A percentile compares a stretch with the other conserved stretches of the same genome.
These are phyloP conservation scores for Lateolabrax maculatus DNA, from an alignment of 2,797 vertebrate genomes.

Conservation along the genomic window DNA sequence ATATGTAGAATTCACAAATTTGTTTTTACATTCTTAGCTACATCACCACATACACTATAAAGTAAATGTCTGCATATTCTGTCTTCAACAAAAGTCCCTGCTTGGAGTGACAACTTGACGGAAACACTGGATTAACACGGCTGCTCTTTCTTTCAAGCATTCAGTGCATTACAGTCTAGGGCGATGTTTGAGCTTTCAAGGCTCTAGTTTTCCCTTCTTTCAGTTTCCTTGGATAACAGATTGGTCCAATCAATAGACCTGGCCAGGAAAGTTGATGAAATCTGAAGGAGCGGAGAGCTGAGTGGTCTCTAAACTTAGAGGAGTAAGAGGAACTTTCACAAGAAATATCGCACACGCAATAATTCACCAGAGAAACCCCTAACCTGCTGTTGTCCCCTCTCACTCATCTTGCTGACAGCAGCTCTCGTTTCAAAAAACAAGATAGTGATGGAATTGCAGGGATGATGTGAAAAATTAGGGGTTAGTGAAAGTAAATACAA, in stretches of 20 bases:
- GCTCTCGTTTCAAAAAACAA: constrained; percentile 29
- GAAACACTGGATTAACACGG: constrained; percentile 41
- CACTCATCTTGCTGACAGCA: constrained; percentile 21
- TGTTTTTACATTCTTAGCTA: background rate
- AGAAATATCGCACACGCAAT: constrained; percentile 2
- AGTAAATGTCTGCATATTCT: background rate
- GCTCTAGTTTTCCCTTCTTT: constrained; percentile 48
- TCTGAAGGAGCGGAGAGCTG: constrained; percentile 33
- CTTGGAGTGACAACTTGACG: constrained; percentile 7
- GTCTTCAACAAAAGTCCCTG: background rate
- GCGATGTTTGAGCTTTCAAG: constrained; percentile 34
- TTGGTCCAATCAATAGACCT: constrained; percentile 56
- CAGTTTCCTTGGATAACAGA: constrained; percentile 50
- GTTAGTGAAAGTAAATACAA: constrained; percentile 57
- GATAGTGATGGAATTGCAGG: constrained; percentile 42
- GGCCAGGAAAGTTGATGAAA: constrained; percentile 49
- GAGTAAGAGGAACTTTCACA: constrained; percentile 47
- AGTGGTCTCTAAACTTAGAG: constrained; percentile 43
- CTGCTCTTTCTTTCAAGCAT: constrained; percentile 29
- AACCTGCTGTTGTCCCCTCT: constrained; percentile 20
- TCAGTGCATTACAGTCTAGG: constrained; percentile 32
- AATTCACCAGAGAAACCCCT: constrained; percentile 10
- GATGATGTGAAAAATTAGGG: constrained; percentile 24
- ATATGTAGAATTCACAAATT: background rate
- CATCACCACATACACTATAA: background rate